These are phyloP conservation scores for Drosophila demipolita DNA, from an alignment of 2,888 invertebrate genomes.

Conservation along the genomic window DNA sequence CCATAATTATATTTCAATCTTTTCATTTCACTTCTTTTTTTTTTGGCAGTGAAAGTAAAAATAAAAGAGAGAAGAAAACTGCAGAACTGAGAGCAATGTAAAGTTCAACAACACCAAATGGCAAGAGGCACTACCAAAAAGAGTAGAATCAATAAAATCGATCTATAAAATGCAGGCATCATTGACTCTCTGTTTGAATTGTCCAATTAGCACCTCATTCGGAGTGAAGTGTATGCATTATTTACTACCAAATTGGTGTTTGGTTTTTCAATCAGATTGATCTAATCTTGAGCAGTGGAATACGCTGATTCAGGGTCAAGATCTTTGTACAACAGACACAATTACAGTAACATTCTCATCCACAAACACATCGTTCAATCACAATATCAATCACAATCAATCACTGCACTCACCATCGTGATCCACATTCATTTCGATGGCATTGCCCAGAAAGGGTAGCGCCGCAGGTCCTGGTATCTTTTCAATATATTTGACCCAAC, in stretches of 20 bases:
- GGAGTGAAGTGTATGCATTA: constrained; percentile 29
- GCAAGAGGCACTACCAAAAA: constrained; percentile 2
- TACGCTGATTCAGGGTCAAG: constrained; percentile 65
- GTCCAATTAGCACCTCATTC: constrained; percentile 69
- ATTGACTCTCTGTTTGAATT: constrained; percentile 23
- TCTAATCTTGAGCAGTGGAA: constrained; percentile 11
- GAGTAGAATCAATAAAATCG: background rate
- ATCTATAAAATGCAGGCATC: constrained; percentile 18
- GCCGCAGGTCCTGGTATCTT: constrained; percentile 87
- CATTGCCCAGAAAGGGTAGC: constrained; percentile 87
- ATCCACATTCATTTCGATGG: constrained; percentile 87
- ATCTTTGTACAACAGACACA: constrained; percentile 12
- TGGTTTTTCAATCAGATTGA: constrained; percentile 54
- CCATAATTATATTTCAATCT: background rate
- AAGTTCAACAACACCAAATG: constrained; percentile 63
- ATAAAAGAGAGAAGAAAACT: background rate
- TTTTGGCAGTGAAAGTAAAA: background rate
- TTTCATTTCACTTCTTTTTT: background rate
- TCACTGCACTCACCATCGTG: constrained; percentile 86
- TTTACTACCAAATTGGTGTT: constrained; percentile 50
- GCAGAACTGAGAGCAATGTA: constrained; percentile 27
- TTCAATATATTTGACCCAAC: constrained; percentile 85
- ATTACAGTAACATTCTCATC: too few relatives aligned
- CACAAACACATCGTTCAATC: background rate
- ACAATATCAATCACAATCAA: background rate